Conservation (phyloP, 2,888 invertebrate species). For the Monoplex corrugatus region DNA sequence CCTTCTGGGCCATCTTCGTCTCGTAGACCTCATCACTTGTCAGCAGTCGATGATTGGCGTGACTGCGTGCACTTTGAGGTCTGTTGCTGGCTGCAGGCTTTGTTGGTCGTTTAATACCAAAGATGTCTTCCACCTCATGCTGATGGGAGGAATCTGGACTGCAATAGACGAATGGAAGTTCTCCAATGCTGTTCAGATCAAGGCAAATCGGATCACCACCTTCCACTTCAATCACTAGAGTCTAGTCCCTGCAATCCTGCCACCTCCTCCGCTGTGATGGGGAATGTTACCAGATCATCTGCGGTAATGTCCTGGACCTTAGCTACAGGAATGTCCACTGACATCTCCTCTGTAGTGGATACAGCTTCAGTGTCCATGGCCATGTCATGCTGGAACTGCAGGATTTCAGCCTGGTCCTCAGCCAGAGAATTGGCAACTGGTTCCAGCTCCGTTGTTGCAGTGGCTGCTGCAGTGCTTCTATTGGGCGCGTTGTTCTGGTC, state of each 20-base stretch:
- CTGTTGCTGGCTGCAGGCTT: constrained; percentile 6
- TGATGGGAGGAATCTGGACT: constrained; percentile 10
- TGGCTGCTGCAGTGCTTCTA: neutral
- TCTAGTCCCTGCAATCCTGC: constrained; percentile 9
- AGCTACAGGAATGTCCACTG: neutral
- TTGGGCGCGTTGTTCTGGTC: constrained; percentile 1
- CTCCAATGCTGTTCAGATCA: neutral
- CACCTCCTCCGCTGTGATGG: neutral
- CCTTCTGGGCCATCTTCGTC: no score
- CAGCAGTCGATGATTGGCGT: neutral
- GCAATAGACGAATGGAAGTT: neutral
- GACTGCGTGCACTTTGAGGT: neutral
- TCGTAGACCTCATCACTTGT: neutral
- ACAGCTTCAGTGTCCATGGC: neutral
- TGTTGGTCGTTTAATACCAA: neutral
- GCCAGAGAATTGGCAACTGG: neutral
- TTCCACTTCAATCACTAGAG: neutral
- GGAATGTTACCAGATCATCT: neutral
- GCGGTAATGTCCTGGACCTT: neutral
- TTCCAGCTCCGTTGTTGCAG: neutral
- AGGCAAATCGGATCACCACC: neutral
- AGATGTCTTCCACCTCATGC: constrained; percentile 5
- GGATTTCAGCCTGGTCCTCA: neutral
- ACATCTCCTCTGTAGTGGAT: neutral
- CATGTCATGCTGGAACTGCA: neutral